phyloP scores from a whole-genome alignment of 2,888 invertebrate species.

The Augochlorella aurata region DNA sequence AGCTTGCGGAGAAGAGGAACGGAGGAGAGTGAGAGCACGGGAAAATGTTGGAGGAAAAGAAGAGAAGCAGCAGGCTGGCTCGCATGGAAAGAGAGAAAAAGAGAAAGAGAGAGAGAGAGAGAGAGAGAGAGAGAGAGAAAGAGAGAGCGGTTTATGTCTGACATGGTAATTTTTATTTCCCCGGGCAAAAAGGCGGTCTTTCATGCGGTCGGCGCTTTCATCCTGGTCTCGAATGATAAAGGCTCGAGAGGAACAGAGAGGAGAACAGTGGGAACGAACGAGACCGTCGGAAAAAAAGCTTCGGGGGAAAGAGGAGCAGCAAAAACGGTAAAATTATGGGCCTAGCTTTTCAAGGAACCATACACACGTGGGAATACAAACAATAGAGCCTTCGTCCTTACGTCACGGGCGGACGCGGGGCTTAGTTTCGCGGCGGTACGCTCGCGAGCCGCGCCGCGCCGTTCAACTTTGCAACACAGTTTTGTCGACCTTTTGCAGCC shows the following conservation, averaged over 20 bases:
- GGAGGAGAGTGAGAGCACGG: too few relatives aligned
- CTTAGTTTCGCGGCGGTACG: constrained; percentile 25
- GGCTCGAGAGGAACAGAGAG: constrained; percentile 54
- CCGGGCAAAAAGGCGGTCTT: constrained; percentile 70
- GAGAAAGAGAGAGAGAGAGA: background rate
- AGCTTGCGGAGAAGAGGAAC: background rate
- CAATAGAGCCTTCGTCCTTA: constrained; percentile 62
- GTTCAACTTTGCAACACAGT: constrained; percentile 51
- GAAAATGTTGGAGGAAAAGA: too few relatives aligned
- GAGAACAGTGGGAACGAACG: constrained; percentile 9
- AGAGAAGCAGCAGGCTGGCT: too few relatives aligned
- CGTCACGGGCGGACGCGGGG: constrained; percentile 45
- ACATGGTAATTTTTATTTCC: constrained; percentile 74
- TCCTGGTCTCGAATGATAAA: constrained; percentile 70
- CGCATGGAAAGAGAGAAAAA: too few relatives aligned
- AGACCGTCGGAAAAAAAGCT: constrained; percentile 20
- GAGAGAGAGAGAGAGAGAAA: constrained; percentile 23
- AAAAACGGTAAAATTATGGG: constrained; percentile 71
- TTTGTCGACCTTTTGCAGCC: constrained; percentile 40
- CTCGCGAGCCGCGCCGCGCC: background rate
- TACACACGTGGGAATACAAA: constrained; percentile 66
- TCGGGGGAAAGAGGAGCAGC: constrained; percentile 37
- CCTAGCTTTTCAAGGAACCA: constrained; percentile 64
- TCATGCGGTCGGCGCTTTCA: constrained; percentile 71
- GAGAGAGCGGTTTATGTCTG: constrained; percentile 67